A percentile compares a stretch with the other conserved stretches of the same genome.
Evolutionary conservation across 1,140 invertebrate species (phyloP).

Genomic region (Drosophila orena): DNA sequence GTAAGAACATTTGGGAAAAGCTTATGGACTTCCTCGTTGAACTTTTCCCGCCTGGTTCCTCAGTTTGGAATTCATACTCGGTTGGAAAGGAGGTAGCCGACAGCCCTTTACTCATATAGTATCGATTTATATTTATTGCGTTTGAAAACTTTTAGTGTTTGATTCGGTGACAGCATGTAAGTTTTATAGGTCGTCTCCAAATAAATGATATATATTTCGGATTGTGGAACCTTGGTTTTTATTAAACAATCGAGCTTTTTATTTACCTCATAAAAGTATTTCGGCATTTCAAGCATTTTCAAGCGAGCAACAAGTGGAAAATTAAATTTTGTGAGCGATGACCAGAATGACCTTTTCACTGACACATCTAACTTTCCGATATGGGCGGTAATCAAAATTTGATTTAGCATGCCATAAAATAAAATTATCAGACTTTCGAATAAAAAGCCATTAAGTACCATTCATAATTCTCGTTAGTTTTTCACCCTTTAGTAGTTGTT

Average conservation of each 20-base stretch:
- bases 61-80: conserved; percentile 28
- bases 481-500: conserved; percentile 5
- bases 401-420: not conserved
- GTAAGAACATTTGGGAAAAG: conserved; percentile 19
- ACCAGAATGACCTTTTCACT: not conserved
- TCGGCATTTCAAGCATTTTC: not conserved
- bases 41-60: conserved; percentile 12
- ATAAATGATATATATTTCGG: not conserved
- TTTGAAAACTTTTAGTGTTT: not conserved
- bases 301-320: conserved; percentile 16
- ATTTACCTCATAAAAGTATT: not conserved
- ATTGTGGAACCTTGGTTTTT: not conserved
- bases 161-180: conserved; percentile 1
- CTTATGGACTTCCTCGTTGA: conserved; percentile 13
- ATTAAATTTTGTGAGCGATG: not conserved
- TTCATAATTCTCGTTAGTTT: conserved; percentile 10
- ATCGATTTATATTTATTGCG: conserved; percentile 28
- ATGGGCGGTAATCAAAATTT: not conserved
- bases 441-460: not conserved
- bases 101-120: not conserved
- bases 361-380: not conserved
- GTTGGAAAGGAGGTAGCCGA: not conserved
- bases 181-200: not conserved
- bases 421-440: not conserved
- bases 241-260: not conserved